Base-by-base conservation (phyloP, 1,140 invertebrate genomes). In the Adoxophyes honmai region DNA sequence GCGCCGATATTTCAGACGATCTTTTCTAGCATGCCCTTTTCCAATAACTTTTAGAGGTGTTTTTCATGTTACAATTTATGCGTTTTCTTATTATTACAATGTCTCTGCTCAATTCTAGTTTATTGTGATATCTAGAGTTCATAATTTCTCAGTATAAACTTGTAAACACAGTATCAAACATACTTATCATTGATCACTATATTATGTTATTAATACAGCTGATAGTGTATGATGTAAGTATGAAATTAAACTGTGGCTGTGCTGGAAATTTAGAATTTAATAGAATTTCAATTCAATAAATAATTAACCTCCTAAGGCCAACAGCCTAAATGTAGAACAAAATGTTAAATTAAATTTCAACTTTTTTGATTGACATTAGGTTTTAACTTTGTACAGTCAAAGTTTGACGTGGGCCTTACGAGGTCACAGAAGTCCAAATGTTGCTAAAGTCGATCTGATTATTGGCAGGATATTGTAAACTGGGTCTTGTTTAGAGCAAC, bases 241-340 rank as follows among this genome's bases (percentile, higher is more conserved):
- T 62, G 63, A 64, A 70, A 75, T 66, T 68, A 75, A 66, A 69
- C 66, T 58, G 63, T 68, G 75, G 75, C 75, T 78, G 75, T 78
- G 75, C 66, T 54, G 61, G 63, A 66, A 55, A 54, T 68, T 28
- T 48, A 48, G 42, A 48, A 48, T 48, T 33, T 48, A 48, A 33
- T 21, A 28, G 21, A 48, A 16, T 48, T 48, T 48, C 42, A 48
- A 28, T 28, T 48, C 42, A 48, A 48, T 21, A 21, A 48, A 18
- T 21, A 8, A 28, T 28, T 48, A 48, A 28, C 16, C 3, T 48
- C n/a, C n/a, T n/a, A n/a, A n/a, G n/a, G n/a, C n/a, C n/a, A n/a
- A n/a, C n/a, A n/a, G n/a, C n/a, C n/a, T n/a, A n/a, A n/a, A n/a
- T n/a, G n/a, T n/a, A n/a, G n/a, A n/a, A n/a, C n/a, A n/a, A n/a